These are phyloP conservation scores for Lordiphosa clarofinis DNA, from an alignment of 1,140 invertebrate species.

Conservation along the genomic window DNA sequence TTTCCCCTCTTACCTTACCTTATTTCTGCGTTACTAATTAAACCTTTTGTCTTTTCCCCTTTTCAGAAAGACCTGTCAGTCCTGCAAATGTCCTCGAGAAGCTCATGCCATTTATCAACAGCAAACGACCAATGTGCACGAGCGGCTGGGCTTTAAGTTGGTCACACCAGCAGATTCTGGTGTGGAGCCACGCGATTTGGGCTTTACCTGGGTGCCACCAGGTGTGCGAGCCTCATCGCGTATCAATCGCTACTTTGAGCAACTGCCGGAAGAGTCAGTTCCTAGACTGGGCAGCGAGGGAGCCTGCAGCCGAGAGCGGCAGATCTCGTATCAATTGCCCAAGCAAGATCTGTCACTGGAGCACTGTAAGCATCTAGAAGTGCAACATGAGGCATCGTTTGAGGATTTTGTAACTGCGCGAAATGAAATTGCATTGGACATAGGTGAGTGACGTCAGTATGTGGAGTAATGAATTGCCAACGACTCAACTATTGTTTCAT, in stretches of 20 bases:
- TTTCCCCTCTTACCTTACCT: not conserved
- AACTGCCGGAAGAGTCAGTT: constrained; percentile 88
- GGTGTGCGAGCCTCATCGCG: constrained; percentile 84
- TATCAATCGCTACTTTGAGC: constrained; percentile 87
- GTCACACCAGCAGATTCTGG: constrained; percentile 72
- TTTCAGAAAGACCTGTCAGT: constrained; percentile 83
- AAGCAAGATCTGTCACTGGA: constrained; percentile 95
- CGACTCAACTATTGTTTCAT: constrained; percentile 9
- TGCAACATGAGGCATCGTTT: constrained; percentile 87
- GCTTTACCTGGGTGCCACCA: constrained; percentile 91
- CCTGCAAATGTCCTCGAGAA: constrained; percentile 93
- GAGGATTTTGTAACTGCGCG: constrained; percentile 94
- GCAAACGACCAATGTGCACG: constrained; percentile 84
- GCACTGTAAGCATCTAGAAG: constrained; percentile 92
- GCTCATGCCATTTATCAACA: constrained; percentile 90
- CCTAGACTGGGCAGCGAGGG: constrained; percentile 88
- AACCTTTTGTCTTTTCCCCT: not conserved
- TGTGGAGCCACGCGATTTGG: constrained; percentile 83
- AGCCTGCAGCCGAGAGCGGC: constrained; percentile 88
- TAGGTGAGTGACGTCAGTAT: constrained; percentile 83
- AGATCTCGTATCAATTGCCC: constrained; percentile 93
- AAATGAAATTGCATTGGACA: constrained; percentile 97
- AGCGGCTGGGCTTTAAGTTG: constrained; percentile 88
- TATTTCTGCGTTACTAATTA: not conserved
- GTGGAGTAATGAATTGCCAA: not conserved